Conservation (phyloP, 2,888 invertebrate genomes). For the Lamellibrachia satsuma region DNA sequence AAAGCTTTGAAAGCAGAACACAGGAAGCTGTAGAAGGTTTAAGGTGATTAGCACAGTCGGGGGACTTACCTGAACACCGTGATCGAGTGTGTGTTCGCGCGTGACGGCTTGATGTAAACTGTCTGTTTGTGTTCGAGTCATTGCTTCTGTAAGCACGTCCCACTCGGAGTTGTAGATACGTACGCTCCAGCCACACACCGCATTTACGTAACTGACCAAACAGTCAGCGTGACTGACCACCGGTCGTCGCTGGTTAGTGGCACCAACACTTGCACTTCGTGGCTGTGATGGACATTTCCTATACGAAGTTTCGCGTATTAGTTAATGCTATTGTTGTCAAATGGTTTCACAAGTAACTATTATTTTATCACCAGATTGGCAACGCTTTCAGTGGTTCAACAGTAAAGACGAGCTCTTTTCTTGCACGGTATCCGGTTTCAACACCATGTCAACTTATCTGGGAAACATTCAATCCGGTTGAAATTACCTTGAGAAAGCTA, state of each 20-base stretch:
- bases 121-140: not conserved
- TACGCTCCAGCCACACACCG: not conserved
- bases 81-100: not conserved
- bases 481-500: not conserved
- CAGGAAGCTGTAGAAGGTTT: too few relatives aligned
- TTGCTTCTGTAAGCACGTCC: not conserved
- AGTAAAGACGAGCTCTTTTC: too few relatives aligned
- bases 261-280: not conserved
- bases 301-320: not conserved
- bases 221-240: not conserved
- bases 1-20: too few relatives aligned
- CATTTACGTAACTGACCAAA: not conserved
- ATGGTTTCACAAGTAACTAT: not conserved
- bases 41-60: not conserved
- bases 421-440: too few relatives aligned
- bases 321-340: not conserved
- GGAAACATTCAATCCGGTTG: not conserved
- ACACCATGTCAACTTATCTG: not conserved
- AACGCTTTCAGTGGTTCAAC: too few relatives aligned
- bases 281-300: not conserved
- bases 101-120: not conserved
- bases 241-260: not conserved
- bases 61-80: not conserved
- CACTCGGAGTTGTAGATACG: not conserved
- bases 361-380: too few relatives aligned